Conservation (phyloP, 1,140 invertebrate species). For the Octopus sinensis region DNA sequence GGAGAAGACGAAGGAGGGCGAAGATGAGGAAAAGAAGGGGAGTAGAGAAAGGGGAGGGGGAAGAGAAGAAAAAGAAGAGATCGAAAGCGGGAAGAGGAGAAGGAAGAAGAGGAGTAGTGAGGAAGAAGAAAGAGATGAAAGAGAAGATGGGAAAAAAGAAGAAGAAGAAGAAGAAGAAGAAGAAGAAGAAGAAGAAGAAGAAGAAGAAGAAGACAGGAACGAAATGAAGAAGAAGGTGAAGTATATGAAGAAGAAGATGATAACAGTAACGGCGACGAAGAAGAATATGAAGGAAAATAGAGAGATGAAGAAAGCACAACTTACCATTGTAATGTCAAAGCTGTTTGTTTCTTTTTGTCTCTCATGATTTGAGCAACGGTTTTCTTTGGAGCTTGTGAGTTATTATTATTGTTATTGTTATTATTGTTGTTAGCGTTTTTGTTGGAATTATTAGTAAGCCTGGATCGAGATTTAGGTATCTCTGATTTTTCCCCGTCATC, state of each 20-base stretch:
- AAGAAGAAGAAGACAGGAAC: not conserved
- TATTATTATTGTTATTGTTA: constrained; percentile 27
- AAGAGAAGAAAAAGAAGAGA: not conserved
- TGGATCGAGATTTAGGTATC: too few species aligned
- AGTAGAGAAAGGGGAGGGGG: not conserved
- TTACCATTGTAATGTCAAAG: constrained; percentile 49
- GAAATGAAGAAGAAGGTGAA: not conserved
- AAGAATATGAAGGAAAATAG: too few species aligned
- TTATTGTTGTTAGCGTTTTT: not conserved
- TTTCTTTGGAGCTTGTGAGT: constrained; percentile 42
- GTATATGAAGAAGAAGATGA: not conserved
- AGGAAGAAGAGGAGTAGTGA: not conserved
- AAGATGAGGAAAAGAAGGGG: not conserved
- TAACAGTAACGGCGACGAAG: not conserved
- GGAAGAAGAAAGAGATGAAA: not conserved
- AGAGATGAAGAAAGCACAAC: constrained; percentile 16
- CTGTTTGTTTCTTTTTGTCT: constrained; percentile 53
- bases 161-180: not conserved
- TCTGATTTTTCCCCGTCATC: too few species aligned
- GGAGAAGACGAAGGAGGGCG: not conserved
- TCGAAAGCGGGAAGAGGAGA: not conserved
- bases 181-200: not conserved
- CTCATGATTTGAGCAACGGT: constrained; percentile 53
- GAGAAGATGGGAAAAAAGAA: not conserved
- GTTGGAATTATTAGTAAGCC: too few species aligned